Percentiles rank a stretch among this genome's conserved stretches.
Evolutionary conservation across 2,888 invertebrate species (phyloP).

Genomic region (Taenaris catops): DNA sequence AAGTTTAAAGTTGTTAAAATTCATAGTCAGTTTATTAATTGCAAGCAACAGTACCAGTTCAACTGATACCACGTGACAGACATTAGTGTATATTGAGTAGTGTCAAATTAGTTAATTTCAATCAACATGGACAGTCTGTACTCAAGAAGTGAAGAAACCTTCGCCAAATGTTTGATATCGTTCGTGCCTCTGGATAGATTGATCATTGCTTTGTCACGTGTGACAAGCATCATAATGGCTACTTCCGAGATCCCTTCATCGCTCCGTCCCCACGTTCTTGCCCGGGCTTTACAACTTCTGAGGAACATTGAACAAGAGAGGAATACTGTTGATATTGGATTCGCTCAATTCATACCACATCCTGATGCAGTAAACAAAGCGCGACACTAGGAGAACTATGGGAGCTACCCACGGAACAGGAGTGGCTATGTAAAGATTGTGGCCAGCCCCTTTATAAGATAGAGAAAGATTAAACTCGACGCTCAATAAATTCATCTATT

Average conservation of each 20-base stretch:
- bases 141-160: slow-evolving; percentile 15
- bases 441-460: slow-evolving; percentile 16
- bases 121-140: slow-evolving; percentile 19
- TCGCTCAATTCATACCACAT: slow-evolving; percentile 15
- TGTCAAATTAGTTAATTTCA: no score
- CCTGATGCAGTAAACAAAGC: slow-evolving; percentile 9
- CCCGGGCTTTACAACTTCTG: slow-evolving; percentile 13
- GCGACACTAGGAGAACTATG: slow-evolving; percentile 20
- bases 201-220: slow-evolving; percentile 12
- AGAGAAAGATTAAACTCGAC: no score
- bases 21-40: no score
- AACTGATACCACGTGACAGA: no score
- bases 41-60: no score
- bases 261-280: slow-evolving; percentile 12
- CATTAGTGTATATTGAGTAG: no score
- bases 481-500: no score
- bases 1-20: no score
- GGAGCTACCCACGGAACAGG: slow-evolving; percentile 23
- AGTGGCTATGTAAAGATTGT: slow-evolving; percentile 24
- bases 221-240: slow-evolving; percentile 9
- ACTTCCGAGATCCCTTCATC: slow-evolving; percentile 10
- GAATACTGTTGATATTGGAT: slow-evolving; percentile 18
- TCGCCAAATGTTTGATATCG: slow-evolving; percentile 16
- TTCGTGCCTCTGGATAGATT: slow-evolving; percentile 10
- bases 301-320: slow-evolving; percentile 17